Evolutionary conservation across 2,888 invertebrate genomes (phyloP).

Genomic region (Tipula lateralis): DNA sequence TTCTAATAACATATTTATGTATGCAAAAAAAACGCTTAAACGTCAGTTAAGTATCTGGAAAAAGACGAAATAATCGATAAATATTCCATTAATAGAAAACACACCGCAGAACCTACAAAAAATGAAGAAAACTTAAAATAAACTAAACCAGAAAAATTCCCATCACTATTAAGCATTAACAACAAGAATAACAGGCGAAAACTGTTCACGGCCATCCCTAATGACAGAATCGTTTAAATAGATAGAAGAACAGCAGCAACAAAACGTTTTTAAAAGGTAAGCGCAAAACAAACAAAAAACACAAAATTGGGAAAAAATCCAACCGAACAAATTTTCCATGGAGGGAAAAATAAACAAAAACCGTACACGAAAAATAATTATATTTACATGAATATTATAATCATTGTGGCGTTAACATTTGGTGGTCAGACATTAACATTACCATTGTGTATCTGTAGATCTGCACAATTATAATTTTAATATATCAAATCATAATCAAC

Average conservation of each 20-base stretch:
- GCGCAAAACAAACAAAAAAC: not conserved
- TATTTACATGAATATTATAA: constrained; percentile 11
- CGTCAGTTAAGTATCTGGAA: not conserved
- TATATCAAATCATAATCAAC: not conserved
- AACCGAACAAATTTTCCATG: not conserved
- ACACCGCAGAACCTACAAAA: not conserved
- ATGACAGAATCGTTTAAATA: not conserved
- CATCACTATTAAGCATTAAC: not conserved
- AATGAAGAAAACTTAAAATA: not conserved
- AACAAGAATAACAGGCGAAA: not conserved
- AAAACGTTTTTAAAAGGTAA: not conserved
- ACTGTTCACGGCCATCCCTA: constrained; percentile 11
- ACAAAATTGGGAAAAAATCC: not conserved
- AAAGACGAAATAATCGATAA: not conserved
- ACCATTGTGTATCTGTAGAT: not conserved
- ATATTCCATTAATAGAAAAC: not conserved
- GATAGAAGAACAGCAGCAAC: not conserved
- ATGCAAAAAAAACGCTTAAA: not conserved
- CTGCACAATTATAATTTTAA: not conserved
- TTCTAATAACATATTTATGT: no score
- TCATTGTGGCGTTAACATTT: not conserved
- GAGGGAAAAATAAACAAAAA: not conserved
- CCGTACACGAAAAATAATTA: not conserved
- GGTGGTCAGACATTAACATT: no score
- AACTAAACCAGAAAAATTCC: not conserved